Evolutionary conservation across 2,113 vertebrate genomes (phyloP).

Genomic region (Burhinus oedicnemus): DNA sequence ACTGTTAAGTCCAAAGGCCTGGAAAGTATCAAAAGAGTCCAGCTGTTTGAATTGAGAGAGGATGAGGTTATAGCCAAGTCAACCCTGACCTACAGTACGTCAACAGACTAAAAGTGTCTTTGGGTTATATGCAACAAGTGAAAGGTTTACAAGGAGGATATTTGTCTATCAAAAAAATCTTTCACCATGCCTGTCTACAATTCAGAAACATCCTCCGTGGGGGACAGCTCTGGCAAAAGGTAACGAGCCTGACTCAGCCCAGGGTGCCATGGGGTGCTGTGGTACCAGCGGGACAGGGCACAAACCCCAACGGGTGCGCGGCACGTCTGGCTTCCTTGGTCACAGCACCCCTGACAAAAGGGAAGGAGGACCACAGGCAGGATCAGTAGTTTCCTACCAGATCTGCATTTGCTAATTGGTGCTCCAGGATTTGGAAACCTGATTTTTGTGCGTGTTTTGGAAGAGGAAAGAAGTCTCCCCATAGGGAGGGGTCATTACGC

Average conservation of each 20-base stretch:
- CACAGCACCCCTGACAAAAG: background rate
- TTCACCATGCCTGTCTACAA: background rate
- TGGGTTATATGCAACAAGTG: background rate
- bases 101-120: background rate
- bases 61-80: background rate
- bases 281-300: background rate
- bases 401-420: background rate
- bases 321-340: background rate
- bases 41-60: background rate
- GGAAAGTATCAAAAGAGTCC: background rate
- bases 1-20: background rate
- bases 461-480: background rate
- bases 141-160: background rate
- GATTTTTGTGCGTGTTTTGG: background rate
- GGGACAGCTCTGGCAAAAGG: background rate
- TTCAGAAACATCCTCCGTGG: background rate
- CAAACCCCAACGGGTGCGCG: accelerated
- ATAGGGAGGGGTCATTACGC: accelerated
- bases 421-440: background rate
- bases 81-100: too few relatives aligned
- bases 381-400: background rate
- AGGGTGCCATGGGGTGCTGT: background rate
- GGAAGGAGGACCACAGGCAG: background rate
- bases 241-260: background rate
- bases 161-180: background rate